Percentiles rank a stretch among this genome's conserved stretches.
phyloP scores from a whole-genome alignment of 2,888 invertebrate species.

The Agrilus cyanescens region DNA sequence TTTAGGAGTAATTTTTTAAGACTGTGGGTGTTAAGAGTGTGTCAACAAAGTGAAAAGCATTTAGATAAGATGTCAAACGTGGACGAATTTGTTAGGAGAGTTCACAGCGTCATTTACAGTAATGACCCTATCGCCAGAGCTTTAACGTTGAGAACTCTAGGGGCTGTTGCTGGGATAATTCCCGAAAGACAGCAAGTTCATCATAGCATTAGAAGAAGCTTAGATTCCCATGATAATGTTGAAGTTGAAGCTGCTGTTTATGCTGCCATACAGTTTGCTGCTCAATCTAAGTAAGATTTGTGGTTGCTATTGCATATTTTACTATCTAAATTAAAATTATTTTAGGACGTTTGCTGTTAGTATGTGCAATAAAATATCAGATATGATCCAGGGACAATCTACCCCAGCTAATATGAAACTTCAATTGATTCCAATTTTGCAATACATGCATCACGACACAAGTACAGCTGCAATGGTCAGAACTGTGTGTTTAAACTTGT shows the following conservation, averaged over 20 bases:
- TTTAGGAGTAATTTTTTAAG: constrained; percentile 79
- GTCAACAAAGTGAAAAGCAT: constrained; percentile 92
- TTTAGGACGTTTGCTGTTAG: constrained; percentile 83
- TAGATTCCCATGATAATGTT: constrained; percentile 90
- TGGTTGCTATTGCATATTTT: neutral
- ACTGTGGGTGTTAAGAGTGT: constrained; percentile 83
- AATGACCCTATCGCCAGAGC: constrained; percentile 95
- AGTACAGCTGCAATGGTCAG: constrained; percentile 54
- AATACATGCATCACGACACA: constrained; percentile 81
- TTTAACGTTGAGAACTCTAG: constrained; percentile 76
- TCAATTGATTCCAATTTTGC: constrained; percentile 78
- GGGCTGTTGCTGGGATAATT: constrained; percentile 86
- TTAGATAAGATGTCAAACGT: constrained; percentile 91
- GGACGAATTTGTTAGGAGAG: constrained; percentile 82
- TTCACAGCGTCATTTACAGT: constrained; percentile 90
- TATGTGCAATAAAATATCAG: constrained; percentile 89
- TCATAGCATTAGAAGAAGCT: constrained; percentile 79
- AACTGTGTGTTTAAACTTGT: constrained; percentile 57
- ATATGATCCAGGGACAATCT: constrained; percentile 88
- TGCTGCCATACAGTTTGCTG: constrained; percentile 89
- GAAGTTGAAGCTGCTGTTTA: constrained; percentile 95
- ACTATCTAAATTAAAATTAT: neutral
- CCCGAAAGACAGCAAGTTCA: constrained; percentile 91
- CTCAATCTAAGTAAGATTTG: constrained; percentile 68
- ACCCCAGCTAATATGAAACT: constrained; percentile 88